Conservation (phyloP, 2,888 invertebrate species). For the Oconnorella tubifera region DNA sequence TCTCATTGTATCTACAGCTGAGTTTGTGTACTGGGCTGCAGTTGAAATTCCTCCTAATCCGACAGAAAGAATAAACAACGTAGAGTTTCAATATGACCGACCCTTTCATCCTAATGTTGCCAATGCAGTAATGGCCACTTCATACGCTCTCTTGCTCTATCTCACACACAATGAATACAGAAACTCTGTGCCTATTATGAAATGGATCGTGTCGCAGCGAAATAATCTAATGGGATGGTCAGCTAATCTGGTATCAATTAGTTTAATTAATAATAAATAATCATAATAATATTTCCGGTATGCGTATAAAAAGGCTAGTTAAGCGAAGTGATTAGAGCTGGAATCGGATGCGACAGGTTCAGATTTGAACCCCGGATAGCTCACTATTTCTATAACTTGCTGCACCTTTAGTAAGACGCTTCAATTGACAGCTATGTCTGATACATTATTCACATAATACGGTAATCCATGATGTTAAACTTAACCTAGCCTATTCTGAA, state of each 20-base stretch:
- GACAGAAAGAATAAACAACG: conserved; percentile 43
- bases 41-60: conserved; percentile 43
- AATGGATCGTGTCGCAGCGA: conserved; percentile 58
- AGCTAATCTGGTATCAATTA: conserved; percentile 49
- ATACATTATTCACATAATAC: too few species aligned
- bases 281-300: background rate
- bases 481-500: too few species aligned
- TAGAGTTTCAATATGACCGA: conserved; percentile 78
- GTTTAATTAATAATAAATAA: too few species aligned
- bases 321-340: too few species aligned
- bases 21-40: conserved; percentile 47
- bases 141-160: conserved; percentile 84
- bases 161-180: conserved; percentile 38
- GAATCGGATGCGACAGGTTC: too few species aligned
- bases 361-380: too few species aligned
- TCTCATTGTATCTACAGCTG: too few species aligned
- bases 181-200: conserved; percentile 44
- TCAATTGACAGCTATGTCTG: too few species aligned
- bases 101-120: conserved; percentile 52
- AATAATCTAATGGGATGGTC: conserved; percentile 49
- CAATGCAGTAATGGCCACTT: conserved; percentile 83
- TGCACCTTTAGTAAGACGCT: too few species aligned
- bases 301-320: too few species aligned
- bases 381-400: too few species aligned
- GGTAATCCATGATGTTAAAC: too few species aligned